A percentile compares a stretch with the other conserved stretches of the same genome.
Evolutionary conservation across 2,888 invertebrate genomes (phyloP).

Genomic region (Drosophila pegasa): DNA sequence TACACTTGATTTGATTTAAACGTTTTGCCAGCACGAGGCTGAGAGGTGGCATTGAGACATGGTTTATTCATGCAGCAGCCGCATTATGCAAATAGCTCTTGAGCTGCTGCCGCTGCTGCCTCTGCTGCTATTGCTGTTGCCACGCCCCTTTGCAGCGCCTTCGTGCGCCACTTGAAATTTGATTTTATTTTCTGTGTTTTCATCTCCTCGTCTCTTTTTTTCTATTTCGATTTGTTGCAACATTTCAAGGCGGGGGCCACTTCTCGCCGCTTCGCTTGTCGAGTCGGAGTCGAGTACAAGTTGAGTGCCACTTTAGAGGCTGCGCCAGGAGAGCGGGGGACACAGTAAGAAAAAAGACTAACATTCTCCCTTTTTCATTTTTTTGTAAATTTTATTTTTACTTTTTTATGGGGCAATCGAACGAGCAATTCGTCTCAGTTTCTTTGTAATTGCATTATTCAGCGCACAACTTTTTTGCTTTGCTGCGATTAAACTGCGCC

Average conservation of each 20-base stretch:
- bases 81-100: constrained; percentile 75
- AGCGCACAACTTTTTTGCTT: constrained; percentile 19
- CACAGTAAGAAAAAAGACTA: constrained; percentile 26
- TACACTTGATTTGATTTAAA: constrained; percentile 72
- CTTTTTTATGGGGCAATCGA: constrained; percentile 40
- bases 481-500: constrained; percentile 29
- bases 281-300: constrained; percentile 53
- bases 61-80: constrained; percentile 79
- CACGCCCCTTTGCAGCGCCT: constrained; percentile 56
- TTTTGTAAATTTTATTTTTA: constrained; percentile 12
- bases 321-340: not conserved
- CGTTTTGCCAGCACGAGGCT: constrained; percentile 56
- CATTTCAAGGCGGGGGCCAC: constrained; percentile 24
- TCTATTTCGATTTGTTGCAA: constrained; percentile 78
- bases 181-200: constrained; percentile 58
- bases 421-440: constrained; percentile 51
- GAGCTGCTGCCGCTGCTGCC: constrained; percentile 38
- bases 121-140: constrained; percentile 10
- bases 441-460: constrained; percentile 59
- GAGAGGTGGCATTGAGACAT: constrained; percentile 58
- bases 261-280: constrained; percentile 49
- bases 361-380: constrained; percentile 5
- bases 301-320: constrained; percentile 65
- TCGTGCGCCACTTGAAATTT: constrained; percentile 70
- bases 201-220: constrained; percentile 27